Percentiles rank a stretch among this genome's conserved stretches.
phyloP scores from a whole-genome alignment of 2,797 vertebrate species.

The Sardinella longiceps region DNA sequence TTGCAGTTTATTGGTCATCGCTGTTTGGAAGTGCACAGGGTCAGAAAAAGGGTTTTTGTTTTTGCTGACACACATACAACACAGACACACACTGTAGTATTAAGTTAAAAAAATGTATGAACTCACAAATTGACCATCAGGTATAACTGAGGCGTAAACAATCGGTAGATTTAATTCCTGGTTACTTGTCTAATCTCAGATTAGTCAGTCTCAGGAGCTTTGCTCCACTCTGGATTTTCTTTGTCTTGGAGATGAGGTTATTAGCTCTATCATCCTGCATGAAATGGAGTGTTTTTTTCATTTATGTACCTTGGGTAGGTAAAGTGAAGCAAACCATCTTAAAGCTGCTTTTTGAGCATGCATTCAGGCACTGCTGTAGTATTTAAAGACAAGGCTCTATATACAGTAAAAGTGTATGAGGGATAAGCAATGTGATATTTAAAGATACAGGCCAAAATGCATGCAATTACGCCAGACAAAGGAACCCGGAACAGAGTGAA shows the following conservation, averaged over 20 bases:
- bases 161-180: neutral
- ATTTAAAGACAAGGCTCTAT: neutral
- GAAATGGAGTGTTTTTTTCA: neutral
- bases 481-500: conserved; percentile 4
- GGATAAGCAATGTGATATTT: conserved; percentile 20
- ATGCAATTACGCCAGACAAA: neutral
- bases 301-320: neutral
- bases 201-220: neutral
- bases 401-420: conserved; percentile 27
- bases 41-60: conserved; percentile 14
- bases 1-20: conserved; percentile 18
- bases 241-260: neutral
- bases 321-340: neutral
- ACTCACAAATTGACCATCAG: neutral
- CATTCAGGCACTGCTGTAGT: neutral
- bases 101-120: neutral
- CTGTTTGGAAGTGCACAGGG: conserved; percentile 10
- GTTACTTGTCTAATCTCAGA: neutral
- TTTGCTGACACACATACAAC: neutral
- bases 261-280: neutral
- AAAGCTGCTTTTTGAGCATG: neutral
- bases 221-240: neutral
- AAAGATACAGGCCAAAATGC: neutral
- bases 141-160: neutral
- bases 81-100: neutral